phyloP scores from a whole-genome alignment of 2,113 vertebrate genomes.

The Oceanites oceanicus region DNA sequence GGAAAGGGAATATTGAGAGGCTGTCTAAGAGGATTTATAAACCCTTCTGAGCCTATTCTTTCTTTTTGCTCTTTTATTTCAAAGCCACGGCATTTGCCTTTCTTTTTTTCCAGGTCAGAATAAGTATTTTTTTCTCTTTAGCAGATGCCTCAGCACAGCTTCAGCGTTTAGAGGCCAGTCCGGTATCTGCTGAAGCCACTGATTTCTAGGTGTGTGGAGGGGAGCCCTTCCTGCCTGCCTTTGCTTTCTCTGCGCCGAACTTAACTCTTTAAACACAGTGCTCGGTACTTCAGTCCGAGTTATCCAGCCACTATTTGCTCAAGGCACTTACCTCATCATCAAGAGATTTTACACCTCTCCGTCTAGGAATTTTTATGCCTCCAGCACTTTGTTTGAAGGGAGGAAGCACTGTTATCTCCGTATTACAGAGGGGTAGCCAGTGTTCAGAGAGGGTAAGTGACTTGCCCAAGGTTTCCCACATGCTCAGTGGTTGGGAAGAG shows the following conservation, averaged over 20 bases:
- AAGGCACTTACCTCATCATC: constrained; percentile 51
- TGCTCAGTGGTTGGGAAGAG: not conserved
- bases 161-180: not conserved
- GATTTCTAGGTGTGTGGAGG: not conserved
- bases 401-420: not conserved
- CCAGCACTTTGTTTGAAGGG: constrained; percentile 23
- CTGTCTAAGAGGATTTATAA: constrained; percentile 58
- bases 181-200: not conserved
- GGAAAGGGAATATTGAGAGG: not conserved
- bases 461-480: not conserved
- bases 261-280: constrained; percentile 35
- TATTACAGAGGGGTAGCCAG: not conserved
- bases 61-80: constrained; percentile 21
- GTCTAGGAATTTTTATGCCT: constrained; percentile 26
- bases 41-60: constrained; percentile 40
- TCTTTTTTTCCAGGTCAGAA: not conserved
- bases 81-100: constrained; percentile 1
- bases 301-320: constrained; percentile 20
- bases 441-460: not conserved
- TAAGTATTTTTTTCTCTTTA: constrained; percentile 2
- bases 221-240: not conserved
- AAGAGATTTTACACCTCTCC: constrained; percentile 29
- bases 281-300: not conserved
- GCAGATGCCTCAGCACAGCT: not conserved
- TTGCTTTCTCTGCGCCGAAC: not conserved